A percentile compares a stretch with the other conserved stretches of the same genome.
Evolutionary conservation across 2,888 invertebrate genomes (phyloP).

Genomic region (Abrostola triplasia): DNA sequence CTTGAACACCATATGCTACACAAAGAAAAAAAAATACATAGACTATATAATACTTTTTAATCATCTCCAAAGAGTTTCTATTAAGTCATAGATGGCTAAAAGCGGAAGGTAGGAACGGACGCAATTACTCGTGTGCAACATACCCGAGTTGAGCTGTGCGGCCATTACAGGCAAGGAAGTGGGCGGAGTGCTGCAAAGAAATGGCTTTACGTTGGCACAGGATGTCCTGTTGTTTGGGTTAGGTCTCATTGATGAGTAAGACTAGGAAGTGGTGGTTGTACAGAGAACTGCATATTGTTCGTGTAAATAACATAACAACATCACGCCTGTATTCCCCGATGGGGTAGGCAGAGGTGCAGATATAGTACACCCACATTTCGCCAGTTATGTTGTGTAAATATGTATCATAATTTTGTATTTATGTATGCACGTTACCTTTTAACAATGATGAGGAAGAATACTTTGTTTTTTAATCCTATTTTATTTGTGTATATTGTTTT

Average conservation of each 20-base stretch:
- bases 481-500: too few species aligned
- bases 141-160: conserved; percentile 15
- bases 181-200: conserved; percentile 32
- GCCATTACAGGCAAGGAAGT: conserved; percentile 40
- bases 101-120: conserved; percentile 31
- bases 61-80: conserved; percentile 41
- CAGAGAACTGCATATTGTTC: neutral
- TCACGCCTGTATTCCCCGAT: too few species aligned
- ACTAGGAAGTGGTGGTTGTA: neutral
- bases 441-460: too few species aligned
- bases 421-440: too few species aligned
- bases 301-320: too few species aligned
- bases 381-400: too few species aligned
- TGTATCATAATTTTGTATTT: too few species aligned
- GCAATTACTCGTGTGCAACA: conserved; percentile 41
- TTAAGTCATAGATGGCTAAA: conserved; percentile 29
- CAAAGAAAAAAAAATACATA: too few species aligned
- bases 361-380: too few species aligned
- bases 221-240: conserved; percentile 43
- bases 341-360: too few species aligned
- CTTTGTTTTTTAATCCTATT: too few species aligned
- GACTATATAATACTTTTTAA: conserved; percentile 23
- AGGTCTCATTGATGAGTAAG: neutral
- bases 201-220: conserved; percentile 46
- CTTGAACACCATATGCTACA: too few species aligned